Percentiles rank a stretch among this genome's conserved stretches.
phyloP scores from a whole-genome alignment of 1,140 invertebrate genomes.

The Callitettix versicolor region DNA sequence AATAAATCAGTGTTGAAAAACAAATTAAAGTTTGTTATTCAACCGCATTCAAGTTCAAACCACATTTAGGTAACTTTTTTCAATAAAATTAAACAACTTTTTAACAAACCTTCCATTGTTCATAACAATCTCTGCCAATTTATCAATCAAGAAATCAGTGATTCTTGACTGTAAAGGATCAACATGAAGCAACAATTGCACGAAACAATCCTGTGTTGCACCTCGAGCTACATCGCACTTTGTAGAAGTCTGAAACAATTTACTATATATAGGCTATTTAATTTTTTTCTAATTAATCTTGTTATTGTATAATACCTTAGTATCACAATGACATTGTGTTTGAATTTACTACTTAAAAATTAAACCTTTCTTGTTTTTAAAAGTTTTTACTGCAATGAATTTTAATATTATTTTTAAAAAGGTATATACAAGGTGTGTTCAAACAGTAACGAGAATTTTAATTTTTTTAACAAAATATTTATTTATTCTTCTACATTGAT shows the following conservation, averaged over 20 bases:
- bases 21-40: too few relatives aligned
- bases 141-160: conserved; percentile 21
- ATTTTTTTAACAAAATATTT: too few relatives aligned
- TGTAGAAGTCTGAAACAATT: neutral
- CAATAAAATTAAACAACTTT: too few relatives aligned
- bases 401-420: neutral
- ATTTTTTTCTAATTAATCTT: neutral
- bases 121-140: conserved; percentile 20
- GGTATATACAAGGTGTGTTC: too few relatives aligned
- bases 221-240: conserved; percentile 10
- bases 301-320: neutral
- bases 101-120: conserved; percentile 15
- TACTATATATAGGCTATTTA: neutral
- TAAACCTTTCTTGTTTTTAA: too few relatives aligned
- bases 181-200: conserved; percentile 21
- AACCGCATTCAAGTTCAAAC: neutral
- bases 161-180: conserved; percentile 17
- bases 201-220: conserved; percentile 17
- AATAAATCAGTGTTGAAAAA: too few relatives aligned
- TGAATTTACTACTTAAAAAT: neutral
- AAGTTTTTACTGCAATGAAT: too few relatives aligned
- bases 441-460: neutral
- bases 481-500: too few relatives aligned
- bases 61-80: neutral
- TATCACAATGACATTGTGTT: neutral